Evolutionary conservation across 2,888 invertebrate species (phyloP), one percentile per base, ranked within the genome.

Genomic region (Amblyteles armatorius): DNA sequence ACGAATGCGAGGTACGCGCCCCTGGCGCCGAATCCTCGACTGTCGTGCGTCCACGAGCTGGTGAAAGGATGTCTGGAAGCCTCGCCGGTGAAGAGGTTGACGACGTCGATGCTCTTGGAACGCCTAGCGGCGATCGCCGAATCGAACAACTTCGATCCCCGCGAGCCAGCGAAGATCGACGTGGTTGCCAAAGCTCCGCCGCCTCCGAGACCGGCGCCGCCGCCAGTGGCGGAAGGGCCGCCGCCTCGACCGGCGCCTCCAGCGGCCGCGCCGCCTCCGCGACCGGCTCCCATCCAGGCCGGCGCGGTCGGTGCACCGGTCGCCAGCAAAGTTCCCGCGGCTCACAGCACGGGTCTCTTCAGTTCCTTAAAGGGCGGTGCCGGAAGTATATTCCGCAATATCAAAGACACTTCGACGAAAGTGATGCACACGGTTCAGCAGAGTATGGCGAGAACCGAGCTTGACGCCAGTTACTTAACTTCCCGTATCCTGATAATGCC

Each of bases 371-470:
- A 96, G 93, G 99, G 99, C 33, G 98, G 99, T 72, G 99, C 99
- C 29, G 98, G 99, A 2, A 98, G 97, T 91, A 96, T 99, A 90
- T 95, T 99, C 84, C 98, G 98, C 92, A 99, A 99, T 92, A 94
- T 99, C 40, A 99, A 98, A 94, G 99, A 99, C 92, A 99, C 99
- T 0, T 98, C 99, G 26, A 97, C 97, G 52, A 99, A 99, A 95
- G 98, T 99, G 60, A 99, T 99, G 97, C 98, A 99, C 93, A 98
- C 98, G 52, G 98, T 99, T 87, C 98, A 98, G 93, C 98, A 98
- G 96, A 96, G 97, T 67, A 98, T 98, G 94, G 97, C 97, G 48
- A 95, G 97, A 89, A 96, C 96, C 72, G 99, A 99, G 94, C 94
- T 99, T 91, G 99, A 99, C 93, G 97, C 99, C 79, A 98, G 97